Base-by-base conservation (phyloP, 1,140 invertebrate species). In the Lasioglossum baleicum region DNA sequence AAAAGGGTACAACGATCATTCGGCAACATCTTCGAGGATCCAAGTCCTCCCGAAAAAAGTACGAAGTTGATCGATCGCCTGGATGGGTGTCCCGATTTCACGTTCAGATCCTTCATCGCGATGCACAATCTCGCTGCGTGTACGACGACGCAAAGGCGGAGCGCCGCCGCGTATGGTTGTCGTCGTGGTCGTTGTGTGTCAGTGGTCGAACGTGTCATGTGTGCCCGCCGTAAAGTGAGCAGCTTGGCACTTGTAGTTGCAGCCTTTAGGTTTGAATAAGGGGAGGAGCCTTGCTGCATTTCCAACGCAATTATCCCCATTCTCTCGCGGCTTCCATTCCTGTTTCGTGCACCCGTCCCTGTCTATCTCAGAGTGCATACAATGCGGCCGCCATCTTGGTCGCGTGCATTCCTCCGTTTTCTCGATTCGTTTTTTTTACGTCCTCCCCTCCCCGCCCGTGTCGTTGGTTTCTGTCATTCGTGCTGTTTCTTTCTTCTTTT, bases 231-330 rank as follows among this genome's bases (percentile, higher is more conserved):
- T 77, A 87, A 87, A 87, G 85, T 82, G 85, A 84, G 80, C 77
- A 84, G 85, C 85, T 87, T 86, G 85, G 85, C 85, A 87, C 85
- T 87, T 87, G 85, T 81, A 86, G 73, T 86, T 81, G 80, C 84
- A 76, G 81, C 74, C 83, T 78, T 88, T 85, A 78, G 83, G 87
- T 82, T 81, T 88, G 84, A 82, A 89, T 85, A 85, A 84, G 85
- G 87, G 90, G 89, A 90, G 90, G 89, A 90, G 89, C 89, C 84
- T 89, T 73, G 80, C 83, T 88, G 87, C 88, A 90, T 89, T 90
- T 88, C 88, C 86, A 86, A 85, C 75, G 89, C 87, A 90, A 90
- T 90, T 90, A 90, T 84, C 90, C 89, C 90, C 90, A 83, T 90
- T 76, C 86, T 82, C 71, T 72, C 56, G 53, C 79, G 83, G 86